Base-by-base conservation (phyloP, 1,140 invertebrate species). In the Cardiocondyla obscurior region DNA sequence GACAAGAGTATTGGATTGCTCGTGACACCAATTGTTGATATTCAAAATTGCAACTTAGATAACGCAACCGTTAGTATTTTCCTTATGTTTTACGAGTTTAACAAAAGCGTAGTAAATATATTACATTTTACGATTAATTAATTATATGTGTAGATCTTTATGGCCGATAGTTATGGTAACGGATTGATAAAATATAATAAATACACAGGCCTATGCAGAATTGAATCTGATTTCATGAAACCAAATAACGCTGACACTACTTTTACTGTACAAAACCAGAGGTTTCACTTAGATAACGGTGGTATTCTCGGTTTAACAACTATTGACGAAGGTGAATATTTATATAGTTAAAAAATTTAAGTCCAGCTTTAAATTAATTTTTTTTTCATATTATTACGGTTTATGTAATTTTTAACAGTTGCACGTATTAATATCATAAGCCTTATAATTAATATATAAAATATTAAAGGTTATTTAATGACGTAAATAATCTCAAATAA, bases 181-280 rank as follows among this genome's bases (percentile, higher is more conserved):
- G 49, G 69, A 25, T 39, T 72, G 10, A 33, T 55, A 4, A 22
- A n/a, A 25, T 72, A n/a, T 0, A n/a, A 72, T 0, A 30, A 22
- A 14, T 5, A 22, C 16, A 30, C 4, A 7, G 46, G 7, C 0
- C 51, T 55, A 7, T 72, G 33, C 14, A 72, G 69, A n/a, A 39
- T 55, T 14, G 69, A 72, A 55, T 72, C 69, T 25, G 14, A 39
- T 36, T 72, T 2, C 33, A 72, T 72, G 69, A 39, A 55, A 53
- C 30, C 67, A 12, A 72, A n/a, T n/a, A n/a, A n/a, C n/a, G n/a
- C 49, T 39, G 14, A 72, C 25, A 5, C 49, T 3, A 12, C 0
- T 39, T 72, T 39, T 7, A 53, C 33, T 1, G n/a, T 72, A 28
- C 7, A 25, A 3, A 22, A 14, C 12, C 4, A 53, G 0, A 39